phyloP scores from a whole-genome alignment of 2,113 vertebrate species.

The Strix uralensis region DNA sequence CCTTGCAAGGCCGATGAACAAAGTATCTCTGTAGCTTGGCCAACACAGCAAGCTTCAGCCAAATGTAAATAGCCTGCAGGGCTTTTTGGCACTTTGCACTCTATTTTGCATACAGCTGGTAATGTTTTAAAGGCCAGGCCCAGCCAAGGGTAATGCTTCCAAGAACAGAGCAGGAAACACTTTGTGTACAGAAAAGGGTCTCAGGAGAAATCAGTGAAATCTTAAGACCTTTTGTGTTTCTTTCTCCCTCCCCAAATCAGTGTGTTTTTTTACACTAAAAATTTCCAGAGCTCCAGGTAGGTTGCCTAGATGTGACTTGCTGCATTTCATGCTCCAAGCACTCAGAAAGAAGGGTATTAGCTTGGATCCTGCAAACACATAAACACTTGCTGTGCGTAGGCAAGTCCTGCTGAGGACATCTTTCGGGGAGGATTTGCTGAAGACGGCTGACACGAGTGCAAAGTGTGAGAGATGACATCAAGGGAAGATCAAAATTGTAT shows the following conservation, averaged over 20 bases:
- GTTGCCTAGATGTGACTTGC: rapidly evolving
- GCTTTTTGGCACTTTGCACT: slow-evolving; percentile 50
- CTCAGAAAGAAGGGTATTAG: not conserved
- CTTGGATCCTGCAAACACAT: not conserved
- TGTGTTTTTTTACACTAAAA: not conserved
- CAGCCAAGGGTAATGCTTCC: slow-evolving; percentile 51
- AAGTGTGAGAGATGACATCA: rapidly evolving
- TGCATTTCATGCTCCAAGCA: rapidly evolving
- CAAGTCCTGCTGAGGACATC: not conserved
- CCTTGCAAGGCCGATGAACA: slow-evolving; percentile 29
- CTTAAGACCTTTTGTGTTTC: slow-evolving; percentile 43
- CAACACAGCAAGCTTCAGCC: slow-evolving; percentile 55
- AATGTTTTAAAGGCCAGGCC: slow-evolving; percentile 54
- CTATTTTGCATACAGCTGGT: slow-evolving; percentile 67
- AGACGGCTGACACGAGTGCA: rapidly evolving
- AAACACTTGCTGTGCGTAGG: not conserved
- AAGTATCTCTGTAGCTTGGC: slow-evolving; percentile 61
- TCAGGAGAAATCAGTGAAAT: slow-evolving; percentile 43
- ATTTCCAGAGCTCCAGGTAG: slow-evolving; percentile 21
- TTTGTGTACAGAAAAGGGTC: slow-evolving; percentile 28
- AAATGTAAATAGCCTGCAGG: slow-evolving; percentile 60
- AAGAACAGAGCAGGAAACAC: slow-evolving; percentile 60
- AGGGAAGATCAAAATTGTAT: not conserved
- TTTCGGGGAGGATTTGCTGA: not conserved
- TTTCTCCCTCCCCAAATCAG: not conserved